Conservation (phyloP, 1,140 invertebrate genomes). For the Apis florea region DNA sequence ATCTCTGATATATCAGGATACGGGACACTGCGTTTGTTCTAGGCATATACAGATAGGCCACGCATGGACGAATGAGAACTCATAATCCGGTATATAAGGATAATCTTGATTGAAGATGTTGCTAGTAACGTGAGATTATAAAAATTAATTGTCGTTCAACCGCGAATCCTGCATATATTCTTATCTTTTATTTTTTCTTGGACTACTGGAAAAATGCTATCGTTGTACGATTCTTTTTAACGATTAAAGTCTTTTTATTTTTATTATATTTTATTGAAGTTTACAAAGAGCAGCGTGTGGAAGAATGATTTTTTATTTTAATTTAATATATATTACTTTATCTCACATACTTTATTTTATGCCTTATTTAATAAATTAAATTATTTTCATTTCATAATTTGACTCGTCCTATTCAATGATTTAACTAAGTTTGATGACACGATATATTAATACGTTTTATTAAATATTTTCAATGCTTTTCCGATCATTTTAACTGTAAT, state of each 20-base stretch:
- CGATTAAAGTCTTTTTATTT: background rate
- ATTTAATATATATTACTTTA: too few species aligned
- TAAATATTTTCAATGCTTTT: too few species aligned
- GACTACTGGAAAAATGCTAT: background rate
- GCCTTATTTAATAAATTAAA: too few species aligned
- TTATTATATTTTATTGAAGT: too few species aligned
- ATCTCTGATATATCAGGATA: slow-evolving; percentile 62
- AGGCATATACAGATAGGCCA: slow-evolving; percentile 40
- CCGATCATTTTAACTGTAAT: too few species aligned
- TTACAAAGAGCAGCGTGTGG: too few species aligned
- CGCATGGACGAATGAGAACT: slow-evolving; percentile 65
- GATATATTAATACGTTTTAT: too few species aligned
- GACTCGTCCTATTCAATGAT: too few species aligned
- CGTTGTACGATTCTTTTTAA: background rate
- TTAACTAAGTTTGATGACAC: too few species aligned
- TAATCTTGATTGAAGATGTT: slow-evolving; percentile 60
- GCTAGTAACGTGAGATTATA: slow-evolving; percentile 51
- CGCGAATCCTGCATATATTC: background rate
- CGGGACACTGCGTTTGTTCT: slow-evolving; percentile 54
- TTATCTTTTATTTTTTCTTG: background rate
- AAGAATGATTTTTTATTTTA: too few species aligned
- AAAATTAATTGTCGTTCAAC: slow-evolving; percentile 33
- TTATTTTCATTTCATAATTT: too few species aligned
- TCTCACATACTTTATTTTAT: too few species aligned
- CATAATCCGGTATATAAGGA: slow-evolving; percentile 44